phyloP scores from a whole-genome alignment of 2,797 vertebrate genomes.

The Poeciliopsis paucimaculata region DNA sequence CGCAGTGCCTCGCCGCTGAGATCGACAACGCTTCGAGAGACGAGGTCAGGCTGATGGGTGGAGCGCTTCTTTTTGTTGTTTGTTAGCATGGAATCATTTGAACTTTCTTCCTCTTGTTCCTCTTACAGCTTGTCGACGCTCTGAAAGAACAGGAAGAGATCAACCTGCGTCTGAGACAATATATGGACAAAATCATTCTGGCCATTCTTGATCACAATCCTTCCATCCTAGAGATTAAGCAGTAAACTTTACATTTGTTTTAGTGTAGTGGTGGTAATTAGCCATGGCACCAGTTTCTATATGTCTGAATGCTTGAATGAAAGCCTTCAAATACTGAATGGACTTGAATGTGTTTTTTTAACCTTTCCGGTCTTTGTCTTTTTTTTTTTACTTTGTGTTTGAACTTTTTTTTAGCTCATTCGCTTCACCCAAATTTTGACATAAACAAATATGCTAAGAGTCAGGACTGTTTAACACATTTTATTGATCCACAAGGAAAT shows the following conservation, averaged over 20 bases:
- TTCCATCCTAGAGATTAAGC: slow-evolving; percentile 97
- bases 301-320: slow-evolving; percentile 6
- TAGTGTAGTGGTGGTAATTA: slow-evolving; percentile 19
- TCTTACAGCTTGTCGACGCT: slow-evolving; percentile 90
- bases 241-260: slow-evolving; percentile 65
- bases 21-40: slow-evolving; percentile 97
- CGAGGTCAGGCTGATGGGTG: slow-evolving; percentile 83
- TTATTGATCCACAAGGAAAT: neutral
- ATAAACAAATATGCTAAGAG: neutral
- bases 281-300: neutral
- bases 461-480: neutral
- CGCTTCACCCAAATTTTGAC: neutral
- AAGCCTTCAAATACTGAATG: neutral
- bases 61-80: neutral
- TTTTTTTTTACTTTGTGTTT: neutral
- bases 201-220: slow-evolving; percentile 97
- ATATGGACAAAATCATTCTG: slow-evolving; percentile 99
- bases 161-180: slow-evolving; percentile 92
- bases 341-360: neutral
- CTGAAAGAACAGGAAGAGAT: slow-evolving; percentile 97
- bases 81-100: neutral
- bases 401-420: neutral
- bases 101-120: neutral
- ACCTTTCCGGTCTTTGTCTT: neutral
- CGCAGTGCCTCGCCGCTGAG: slow-evolving; percentile 96